These are phyloP conservation scores for Plusia festucae DNA, from an alignment of 2,888 invertebrate genomes.

Conservation along the genomic window DNA sequence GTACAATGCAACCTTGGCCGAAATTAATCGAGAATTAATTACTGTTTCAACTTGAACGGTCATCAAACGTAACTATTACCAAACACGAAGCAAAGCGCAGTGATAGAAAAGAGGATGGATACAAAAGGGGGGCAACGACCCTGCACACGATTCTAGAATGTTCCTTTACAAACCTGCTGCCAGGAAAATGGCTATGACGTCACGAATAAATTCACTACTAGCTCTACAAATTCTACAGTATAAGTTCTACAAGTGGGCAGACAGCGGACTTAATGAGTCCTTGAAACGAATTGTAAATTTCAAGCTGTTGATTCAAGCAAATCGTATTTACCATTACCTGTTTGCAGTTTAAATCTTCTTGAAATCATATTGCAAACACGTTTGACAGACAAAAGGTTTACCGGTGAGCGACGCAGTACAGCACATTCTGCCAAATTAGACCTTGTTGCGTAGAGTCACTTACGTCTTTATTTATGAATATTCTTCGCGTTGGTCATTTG, in stretches of 20 bases:
- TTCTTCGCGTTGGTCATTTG: neutral
- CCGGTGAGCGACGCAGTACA: conserved; percentile 8
- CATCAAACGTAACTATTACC: conserved; percentile 36
- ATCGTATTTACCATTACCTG: conserved; percentile 21
- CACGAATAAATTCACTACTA: neutral
- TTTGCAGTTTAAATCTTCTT: conserved; percentile 26
- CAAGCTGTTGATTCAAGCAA: conserved; percentile 16
- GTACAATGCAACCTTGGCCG: conserved; percentile 41
- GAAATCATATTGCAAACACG: conserved; percentile 22
- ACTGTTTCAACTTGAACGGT: conserved; percentile 22
- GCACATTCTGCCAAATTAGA: conserved; percentile 10
- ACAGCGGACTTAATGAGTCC: conserved; percentile 9
- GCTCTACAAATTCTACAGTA: neutral
- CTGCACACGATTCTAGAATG: conserved; percentile 58
- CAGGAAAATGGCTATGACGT: neutral
- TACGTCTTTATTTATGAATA: neutral
- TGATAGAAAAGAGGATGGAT: conserved; percentile 22
- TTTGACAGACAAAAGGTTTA: conserved; percentile 30
- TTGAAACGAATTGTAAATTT: conserved; percentile 32
- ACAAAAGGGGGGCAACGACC: conserved; percentile 54
- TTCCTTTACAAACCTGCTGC: conserved; percentile 29
- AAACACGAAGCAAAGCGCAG: conserved; percentile 20
- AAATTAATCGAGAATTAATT: conserved; percentile 44
- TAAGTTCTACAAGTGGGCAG: neutral
- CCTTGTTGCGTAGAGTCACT: neutral